Conservation (phyloP, 1,140 invertebrate species). For the Brachionus calyciflorus region DNA sequence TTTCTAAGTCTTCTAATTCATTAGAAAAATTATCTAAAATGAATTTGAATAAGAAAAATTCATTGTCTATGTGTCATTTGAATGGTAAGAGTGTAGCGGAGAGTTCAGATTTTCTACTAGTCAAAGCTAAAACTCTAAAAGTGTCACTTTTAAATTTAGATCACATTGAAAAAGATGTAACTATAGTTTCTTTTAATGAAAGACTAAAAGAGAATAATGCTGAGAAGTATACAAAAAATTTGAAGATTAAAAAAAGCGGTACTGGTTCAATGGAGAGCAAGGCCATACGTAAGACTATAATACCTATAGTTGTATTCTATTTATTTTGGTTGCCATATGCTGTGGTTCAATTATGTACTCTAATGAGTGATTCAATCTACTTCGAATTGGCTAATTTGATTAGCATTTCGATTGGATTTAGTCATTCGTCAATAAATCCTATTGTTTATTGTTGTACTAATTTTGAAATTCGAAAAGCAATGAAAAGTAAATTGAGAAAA, state of each 20-base stretch:
- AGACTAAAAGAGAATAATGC: neutral
- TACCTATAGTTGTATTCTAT: constrained; percentile 37
- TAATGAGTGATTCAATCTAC: neutral
- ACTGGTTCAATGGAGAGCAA: constrained; percentile 29
- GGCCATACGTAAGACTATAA: constrained; percentile 28
- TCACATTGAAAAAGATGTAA: neutral
- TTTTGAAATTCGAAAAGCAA: constrained; percentile 26
- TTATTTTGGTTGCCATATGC: constrained; percentile 41
- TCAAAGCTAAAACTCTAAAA: neutral
- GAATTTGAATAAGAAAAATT: neutral
- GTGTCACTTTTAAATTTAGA: neutral
- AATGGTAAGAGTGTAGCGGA: neutral
- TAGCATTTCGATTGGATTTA: constrained; percentile 28
- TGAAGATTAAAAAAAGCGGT: constrained; percentile 27
- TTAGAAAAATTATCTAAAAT: neutral
- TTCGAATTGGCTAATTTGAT: constrained; percentile 32
- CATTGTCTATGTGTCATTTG: neutral
- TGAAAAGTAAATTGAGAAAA: constrained; percentile 21
- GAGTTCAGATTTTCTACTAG: neutral
- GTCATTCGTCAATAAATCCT: constrained; percentile 42
- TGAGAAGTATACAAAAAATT: neutral
- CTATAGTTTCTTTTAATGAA: neutral
- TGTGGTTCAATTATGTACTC: neutral
- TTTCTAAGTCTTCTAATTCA: constrained; percentile 7
- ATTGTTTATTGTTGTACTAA: constrained; percentile 41